Conservation (phyloP, 1,140 invertebrate genomes). For the Listronotus bonariensis region DNA sequence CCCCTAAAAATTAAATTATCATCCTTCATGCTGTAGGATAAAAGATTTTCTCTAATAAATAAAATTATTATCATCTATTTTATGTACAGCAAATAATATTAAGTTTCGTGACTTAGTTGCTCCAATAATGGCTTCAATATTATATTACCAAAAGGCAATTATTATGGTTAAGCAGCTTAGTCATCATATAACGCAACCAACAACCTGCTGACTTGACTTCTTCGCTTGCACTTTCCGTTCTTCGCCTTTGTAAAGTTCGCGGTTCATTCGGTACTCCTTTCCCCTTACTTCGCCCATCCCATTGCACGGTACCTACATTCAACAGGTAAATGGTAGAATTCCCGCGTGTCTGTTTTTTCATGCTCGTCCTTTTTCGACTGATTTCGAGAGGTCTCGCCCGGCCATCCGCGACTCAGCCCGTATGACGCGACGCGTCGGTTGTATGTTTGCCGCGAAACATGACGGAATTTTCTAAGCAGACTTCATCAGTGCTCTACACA, state of each 20-base stretch:
- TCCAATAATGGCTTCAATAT: neutral
- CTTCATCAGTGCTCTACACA: slow-evolving; percentile 26
- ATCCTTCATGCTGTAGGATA: too few species aligned
- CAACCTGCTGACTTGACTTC: slow-evolving; percentile 16
- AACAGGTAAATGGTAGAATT: slow-evolving; percentile 34
- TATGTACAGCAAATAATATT: too few species aligned
- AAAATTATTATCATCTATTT: too few species aligned
- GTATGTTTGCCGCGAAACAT: slow-evolving; percentile 26
- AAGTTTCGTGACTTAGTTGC: slow-evolving; percentile 3
- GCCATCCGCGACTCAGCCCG: slow-evolving; percentile 29
- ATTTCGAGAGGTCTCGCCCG: slow-evolving; percentile 29
- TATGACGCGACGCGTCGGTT: slow-evolving; percentile 35
- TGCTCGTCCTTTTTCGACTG: slow-evolving; percentile 34
- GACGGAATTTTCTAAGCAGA: slow-evolving; percentile 28
- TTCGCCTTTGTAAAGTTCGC: slow-evolving; percentile 12
- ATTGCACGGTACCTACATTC: slow-evolving; percentile 5
- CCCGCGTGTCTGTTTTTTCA: slow-evolving; percentile 26
- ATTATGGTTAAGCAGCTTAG: slow-evolving; percentile 14
- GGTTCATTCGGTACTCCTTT: slow-evolving; percentile 14
- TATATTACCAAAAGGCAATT: slow-evolving; percentile 11
- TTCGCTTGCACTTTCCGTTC: slow-evolving; percentile 25
- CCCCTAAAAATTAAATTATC: too few species aligned
- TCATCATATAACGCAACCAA: slow-evolving; percentile 20
- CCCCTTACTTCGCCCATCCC: neutral
- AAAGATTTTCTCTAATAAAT: too few species aligned